These are phyloP conservation scores for Sphaerophoria taeniata DNA, from an alignment of 2,888 invertebrate genomes.

Conservation along the genomic window DNA sequence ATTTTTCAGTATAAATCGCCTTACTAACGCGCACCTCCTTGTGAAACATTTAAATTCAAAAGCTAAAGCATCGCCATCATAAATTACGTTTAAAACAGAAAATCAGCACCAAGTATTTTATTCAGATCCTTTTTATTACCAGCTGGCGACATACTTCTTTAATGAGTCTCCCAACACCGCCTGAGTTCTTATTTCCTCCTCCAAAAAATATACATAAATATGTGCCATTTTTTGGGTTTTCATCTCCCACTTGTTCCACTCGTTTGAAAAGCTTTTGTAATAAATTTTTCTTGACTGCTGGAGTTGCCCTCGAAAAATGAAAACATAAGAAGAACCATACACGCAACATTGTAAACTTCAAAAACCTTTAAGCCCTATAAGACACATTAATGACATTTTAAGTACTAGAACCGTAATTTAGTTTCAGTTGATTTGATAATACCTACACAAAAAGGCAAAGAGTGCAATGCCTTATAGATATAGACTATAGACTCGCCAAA, in stretches of 20 bases:
- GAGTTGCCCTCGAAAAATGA: no score
- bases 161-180: conserved; percentile 56
- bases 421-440: background rate
- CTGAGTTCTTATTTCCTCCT: conserved; percentile 1
- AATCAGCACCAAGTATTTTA: conserved; percentile 35
- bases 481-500: conserved; percentile 26
- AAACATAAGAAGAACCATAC: conserved; percentile 15
- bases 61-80: conserved; percentile 41
- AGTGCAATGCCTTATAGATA: conserved; percentile 17
- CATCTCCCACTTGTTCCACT: background rate
- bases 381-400: conserved; percentile 62
- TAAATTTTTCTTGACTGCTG: conserved; percentile 56
- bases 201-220: conserved; percentile 34
- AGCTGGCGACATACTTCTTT: conserved; percentile 68
- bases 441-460: background rate
- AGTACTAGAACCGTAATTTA: conserved; percentile 33
- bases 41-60: background rate
- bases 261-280: conserved; percentile 40
- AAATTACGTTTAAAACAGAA: conserved; percentile 59
- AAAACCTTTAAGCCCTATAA: conserved; percentile 21
- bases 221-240: background rate
- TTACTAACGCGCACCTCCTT: background rate
- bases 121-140: conserved; percentile 44
- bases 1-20: background rate
- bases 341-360: conserved; percentile 47